Conservation (phyloP, 35 echinoderm and acorn worm genomes). For the Stichopus chloronotus region DNA sequence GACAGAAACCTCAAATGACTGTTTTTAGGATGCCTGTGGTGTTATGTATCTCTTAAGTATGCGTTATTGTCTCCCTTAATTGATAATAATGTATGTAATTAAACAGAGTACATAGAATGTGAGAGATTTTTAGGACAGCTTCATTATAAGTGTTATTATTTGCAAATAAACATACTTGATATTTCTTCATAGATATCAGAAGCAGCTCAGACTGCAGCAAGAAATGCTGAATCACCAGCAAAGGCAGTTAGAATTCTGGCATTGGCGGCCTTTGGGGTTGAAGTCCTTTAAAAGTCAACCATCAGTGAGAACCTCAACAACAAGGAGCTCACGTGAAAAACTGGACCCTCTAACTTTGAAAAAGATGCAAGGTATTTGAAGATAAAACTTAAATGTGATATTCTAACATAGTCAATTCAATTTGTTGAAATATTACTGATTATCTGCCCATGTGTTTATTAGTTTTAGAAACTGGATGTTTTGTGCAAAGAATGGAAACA, state of each 20-base stretch:
- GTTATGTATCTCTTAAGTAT: no score
- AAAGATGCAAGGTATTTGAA: not conserved
- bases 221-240: not conserved
- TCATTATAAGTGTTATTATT: not conserved
- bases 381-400: not conserved
- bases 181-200: not conserved
- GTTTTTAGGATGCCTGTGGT: no score
- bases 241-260: not conserved
- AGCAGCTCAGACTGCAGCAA: not conserved
- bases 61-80: no score
- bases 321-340: not conserved
- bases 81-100: no score
- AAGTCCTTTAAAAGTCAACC: not conserved
- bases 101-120: no score
- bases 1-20: no score
- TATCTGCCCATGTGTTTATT: not conserved
- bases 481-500: not conserved
- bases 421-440: not conserved
- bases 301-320: not conserved
- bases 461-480: not conserved
- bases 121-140: no score
- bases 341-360: constrained; percentile 9
- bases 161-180: not conserved
- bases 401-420: not conserved
- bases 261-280: no score